Base-by-base conservation (phyloP, 2,797 vertebrate species). In the Dryobates pubescens region DNA sequence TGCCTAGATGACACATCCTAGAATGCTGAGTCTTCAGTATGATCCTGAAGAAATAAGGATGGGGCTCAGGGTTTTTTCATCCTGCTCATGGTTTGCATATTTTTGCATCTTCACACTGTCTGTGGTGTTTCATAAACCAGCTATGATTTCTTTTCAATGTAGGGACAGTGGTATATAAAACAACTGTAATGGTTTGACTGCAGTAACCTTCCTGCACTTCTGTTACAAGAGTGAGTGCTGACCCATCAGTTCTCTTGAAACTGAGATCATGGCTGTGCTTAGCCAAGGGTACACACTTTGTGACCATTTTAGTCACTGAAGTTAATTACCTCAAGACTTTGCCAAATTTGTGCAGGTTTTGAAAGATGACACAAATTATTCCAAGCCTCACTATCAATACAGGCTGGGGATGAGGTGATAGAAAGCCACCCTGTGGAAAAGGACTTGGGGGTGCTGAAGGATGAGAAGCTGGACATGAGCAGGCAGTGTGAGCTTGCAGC, bases 191-290 rank as follows among this genome's bases (percentile, higher is more conserved):
- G 20, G 14, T 81, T 68, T 88, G 87, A 41, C 72, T 64, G 54
- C 59, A 72, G 64, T 45, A 62, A 69, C 76, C 32, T 90, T 90
- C 68, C 74, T 53, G 62, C 65, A 15, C 9, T 90, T 58, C 58
- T 56, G 54, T 84, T 92, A 73, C 70, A 32, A 8, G 10, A 41
- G 29, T n/a, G 54, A 95, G 67, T 83, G 87, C 94, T 89, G 93
- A 91, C 41, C 81, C 78, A 82, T 93, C 75, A 65, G 12, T 75
- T 88, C 75, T 64, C 63, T 43, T 76, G 80, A 91, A 94, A 92
- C 70, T 57, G 94, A 93, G 80, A 57, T 61, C 27, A 9, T 19
- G 47, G 82, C 82, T 9, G 18, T 69, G 65, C 80, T 78, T 90
- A 64, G 43, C 78, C 63, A 65, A 94, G 87, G 84, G 68, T 69